phyloP scores from a whole-genome alignment of 2,113 vertebrate species.

The Nipponia nippon region DNA sequence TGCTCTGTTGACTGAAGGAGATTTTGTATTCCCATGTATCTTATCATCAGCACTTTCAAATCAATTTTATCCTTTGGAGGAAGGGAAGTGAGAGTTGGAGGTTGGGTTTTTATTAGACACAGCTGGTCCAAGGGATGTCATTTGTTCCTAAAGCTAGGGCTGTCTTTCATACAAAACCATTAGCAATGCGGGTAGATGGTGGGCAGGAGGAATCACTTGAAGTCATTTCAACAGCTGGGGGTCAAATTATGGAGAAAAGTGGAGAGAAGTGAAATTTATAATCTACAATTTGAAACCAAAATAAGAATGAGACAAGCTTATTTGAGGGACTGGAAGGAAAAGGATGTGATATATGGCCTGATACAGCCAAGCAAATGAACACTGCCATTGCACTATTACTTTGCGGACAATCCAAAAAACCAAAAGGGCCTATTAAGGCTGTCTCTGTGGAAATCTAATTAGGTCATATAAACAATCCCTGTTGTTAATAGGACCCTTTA shows the following conservation, averaged over 20 bases:
- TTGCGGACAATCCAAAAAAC: slow-evolving; percentile 54
- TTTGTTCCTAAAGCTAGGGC: slow-evolving; percentile 27
- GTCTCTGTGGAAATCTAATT: slow-evolving; percentile 58
- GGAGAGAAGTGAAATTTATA: slow-evolving; percentile 59
- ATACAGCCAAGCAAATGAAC: slow-evolving; percentile 60
- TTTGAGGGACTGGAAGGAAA: slow-evolving; percentile 45
- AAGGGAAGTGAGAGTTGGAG: slow-evolving; percentile 17
- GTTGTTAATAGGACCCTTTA: slow-evolving; percentile 20
- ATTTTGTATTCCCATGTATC: slow-evolving; percentile 34
- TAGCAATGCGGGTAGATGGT: not conserved
- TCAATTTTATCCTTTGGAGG: slow-evolving; percentile 24
- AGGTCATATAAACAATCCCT: slow-evolving; percentile 30
- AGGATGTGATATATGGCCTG: slow-evolving; percentile 43
- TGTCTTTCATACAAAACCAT: slow-evolving; percentile 18
- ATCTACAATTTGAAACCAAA: slow-evolving; percentile 70
- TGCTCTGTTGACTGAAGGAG: not conserved
- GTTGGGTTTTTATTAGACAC: slow-evolving; percentile 32
- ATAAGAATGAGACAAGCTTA: slow-evolving; percentile 38
- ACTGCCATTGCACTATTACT: slow-evolving; percentile 29
- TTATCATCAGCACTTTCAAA: slow-evolving; percentile 16
- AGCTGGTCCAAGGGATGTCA: slow-evolving; percentile 41
- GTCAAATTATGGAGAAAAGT: slow-evolving; percentile 61
- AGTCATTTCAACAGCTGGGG: slow-evolving; percentile 48
- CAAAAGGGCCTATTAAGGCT: slow-evolving; percentile 39
- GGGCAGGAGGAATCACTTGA: slow-evolving; percentile 17